Base-by-base conservation (phyloP, 2,888 invertebrate species). In the Prenolepis imparis region DNA sequence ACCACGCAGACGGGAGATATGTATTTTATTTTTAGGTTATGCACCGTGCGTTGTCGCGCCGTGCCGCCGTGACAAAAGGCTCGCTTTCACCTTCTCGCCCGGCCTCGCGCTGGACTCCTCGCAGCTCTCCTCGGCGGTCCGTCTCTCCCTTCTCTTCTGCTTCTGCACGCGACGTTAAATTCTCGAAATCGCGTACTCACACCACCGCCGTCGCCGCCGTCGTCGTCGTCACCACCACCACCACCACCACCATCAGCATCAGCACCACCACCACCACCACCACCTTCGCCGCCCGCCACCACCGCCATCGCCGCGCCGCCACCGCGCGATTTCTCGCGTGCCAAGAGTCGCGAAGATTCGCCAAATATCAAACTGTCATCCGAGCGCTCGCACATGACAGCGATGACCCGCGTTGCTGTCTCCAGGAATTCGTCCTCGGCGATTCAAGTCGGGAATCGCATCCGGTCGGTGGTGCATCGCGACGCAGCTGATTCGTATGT, bases 61-160 rank as follows among this genome's bases (percentile, higher is more conserved):
- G 41, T 32, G 32, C 32, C 41, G 21, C 64, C 61, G 84, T 61
- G 52, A 55, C 73, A 63, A 68, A 52, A 72, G 64, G 72, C 84
- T 91, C 86, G 86, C 92, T 92, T 91, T 92, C 91, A 92, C 90
- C 91, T 90, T 88, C 87, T 88, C 84, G 36, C 85, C 86, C 83
- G 74, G 74, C 78, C 52, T 77, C 39, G 64, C 39, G 36, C 36
- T 36, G 36, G 36, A 4, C 36, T n/a, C 77, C 44, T 78, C 44
- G 59, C 41, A 18, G 41, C 6, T 15, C 11, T 21, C 24, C 68
- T 75, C 78, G 66, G 84, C 68, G 64, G 73, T 74, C 28, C 28
- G 28, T 28, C 84, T 85, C 88, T 84, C 87, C 88, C 87, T 86
- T 84, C 87, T 86, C 84, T 52, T n/a, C 8, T 6, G 36, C 75